A percentile compares a stretch with the other conserved stretches of the same genome.
phyloP scores from a whole-genome alignment of 2,888 invertebrate genomes.

The Nephrotoma flavescens region DNA sequence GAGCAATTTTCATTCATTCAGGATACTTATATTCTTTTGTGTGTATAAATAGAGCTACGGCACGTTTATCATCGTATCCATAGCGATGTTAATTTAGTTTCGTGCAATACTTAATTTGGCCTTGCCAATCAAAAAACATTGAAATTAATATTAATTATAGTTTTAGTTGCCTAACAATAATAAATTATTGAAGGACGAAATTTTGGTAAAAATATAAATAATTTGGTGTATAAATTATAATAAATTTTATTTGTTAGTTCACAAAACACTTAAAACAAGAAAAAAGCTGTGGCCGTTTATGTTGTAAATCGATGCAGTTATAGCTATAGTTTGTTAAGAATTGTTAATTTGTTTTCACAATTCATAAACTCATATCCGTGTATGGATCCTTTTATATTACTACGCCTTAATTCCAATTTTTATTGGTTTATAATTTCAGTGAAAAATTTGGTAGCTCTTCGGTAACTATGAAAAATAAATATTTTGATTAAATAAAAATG shows the following conservation, averaged over 20 bases:
- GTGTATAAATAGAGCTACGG: not conserved
- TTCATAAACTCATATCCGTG: no score
- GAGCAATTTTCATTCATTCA: not conserved
- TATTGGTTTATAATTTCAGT: no score
- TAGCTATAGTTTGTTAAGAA: no score
- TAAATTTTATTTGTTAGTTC: not conserved
- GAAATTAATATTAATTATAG: not conserved
- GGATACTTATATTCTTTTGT: not conserved
- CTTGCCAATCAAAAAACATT: not conserved
- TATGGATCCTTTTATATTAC: no score
- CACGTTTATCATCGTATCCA: not conserved
- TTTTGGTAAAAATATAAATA: not conserved
- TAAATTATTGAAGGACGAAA: not conserved
- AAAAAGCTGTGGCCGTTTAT: no score
- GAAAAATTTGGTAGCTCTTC: no score
- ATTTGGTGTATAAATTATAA: not conserved
- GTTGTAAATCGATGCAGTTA: no score
- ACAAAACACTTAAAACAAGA: not conserved
- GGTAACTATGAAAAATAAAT: no score
- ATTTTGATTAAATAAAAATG: no score
- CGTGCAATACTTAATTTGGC: not conserved
- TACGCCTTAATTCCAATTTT: no score
- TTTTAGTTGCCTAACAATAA: not conserved
- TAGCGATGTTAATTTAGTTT: not conserved
- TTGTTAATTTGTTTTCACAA: no score